Evolutionary conservation across 30 jellyfish, hydroid and myxozoan species (phyloP), one percentile per base, ranked within the genome.

Genomic region (Chironex yamaguchii): DNA sequence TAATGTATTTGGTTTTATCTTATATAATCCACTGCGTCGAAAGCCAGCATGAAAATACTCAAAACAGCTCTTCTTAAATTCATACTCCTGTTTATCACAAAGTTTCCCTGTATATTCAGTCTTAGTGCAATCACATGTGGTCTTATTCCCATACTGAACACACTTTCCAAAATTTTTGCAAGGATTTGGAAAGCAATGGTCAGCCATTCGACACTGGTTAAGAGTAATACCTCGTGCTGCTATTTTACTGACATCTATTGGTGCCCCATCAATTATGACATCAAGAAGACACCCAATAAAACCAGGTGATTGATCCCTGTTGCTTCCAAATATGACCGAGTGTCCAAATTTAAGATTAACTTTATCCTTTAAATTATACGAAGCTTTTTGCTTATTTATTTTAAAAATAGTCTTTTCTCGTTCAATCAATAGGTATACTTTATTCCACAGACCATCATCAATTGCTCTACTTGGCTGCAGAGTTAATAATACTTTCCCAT

Each of bases 141-240:
- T 51, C 14, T 84, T 91, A 2, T 36, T 62, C 30, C 22, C 35
- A 28, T 70, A 36, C 84, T 94, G 99, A 23, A 90, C 31, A 64
- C 99, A 94, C 24, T 75, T 79, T 48, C 94, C 92, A 13, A 73
- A 63, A 42, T 94, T 85, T 23, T 74, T 79, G 85, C 99, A 94
- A 3, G 89, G 94, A 42, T 84, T 89, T 30, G 99, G 99, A 52
- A 69, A 94, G 35, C 99, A 94, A 22, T 29, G 63, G 49, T 94
- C 99, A 4, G 30, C 58, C 88, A 89, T 94, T 53, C 62, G 36
- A 36, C 91, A 89, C 21, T n/a, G 29, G 0, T 84, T 84, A 23
- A 70, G 49, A 49, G 78, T 72, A 33, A 62, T 76, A 21, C 51
- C 85, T 28, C 51, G 63, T 0, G 53, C 48, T 23, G 69, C 20